These are phyloP conservation scores for Xiphophorus maculatus DNA, from an alignment of 2,113 vertebrate species.

Conservation along the genomic window DNA sequence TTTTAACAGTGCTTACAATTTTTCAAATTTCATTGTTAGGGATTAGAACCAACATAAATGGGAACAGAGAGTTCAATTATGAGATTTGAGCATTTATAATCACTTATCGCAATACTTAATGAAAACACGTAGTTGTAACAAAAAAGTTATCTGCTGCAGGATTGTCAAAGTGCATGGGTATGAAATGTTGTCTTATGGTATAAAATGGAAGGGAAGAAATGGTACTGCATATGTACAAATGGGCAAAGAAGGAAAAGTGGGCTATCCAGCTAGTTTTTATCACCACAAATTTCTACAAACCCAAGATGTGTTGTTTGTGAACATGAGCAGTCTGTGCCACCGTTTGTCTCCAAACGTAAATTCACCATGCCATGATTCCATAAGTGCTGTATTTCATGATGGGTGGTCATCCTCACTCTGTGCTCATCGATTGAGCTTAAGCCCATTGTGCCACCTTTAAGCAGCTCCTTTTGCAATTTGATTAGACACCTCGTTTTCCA, in stretches of 20 bases:
- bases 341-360: conserved; percentile 14
- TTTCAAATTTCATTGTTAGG: not conserved
- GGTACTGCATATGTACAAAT: not conserved
- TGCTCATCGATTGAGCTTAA: conserved; percentile 4
- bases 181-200: not conserved
- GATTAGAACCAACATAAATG: not conserved
- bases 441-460: conserved; percentile 14
- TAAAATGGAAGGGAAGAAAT: not conserved
- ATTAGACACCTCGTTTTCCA: conserved; percentile 54
- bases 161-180: not conserved
- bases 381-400: conserved; percentile 24
- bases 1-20: not conserved
- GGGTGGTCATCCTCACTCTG: conserved; percentile 5
- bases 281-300: not conserved
- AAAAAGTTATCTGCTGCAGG: no score
- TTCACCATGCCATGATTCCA: conserved; percentile 34
- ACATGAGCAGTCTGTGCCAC: conserved; percentile 30
- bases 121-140: no score
- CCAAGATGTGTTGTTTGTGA: conserved; percentile 27
- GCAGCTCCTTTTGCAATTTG: conserved; percentile 8
- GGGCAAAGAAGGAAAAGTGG: not conserved
- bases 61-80: not conserved
- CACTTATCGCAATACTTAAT: not conserved
- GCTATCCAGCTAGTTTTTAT: not conserved
- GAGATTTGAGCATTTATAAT: not conserved